Base-by-base conservation (phyloP, 2,888 invertebrate genomes). In the Diachrysia chrysitis region DNA sequence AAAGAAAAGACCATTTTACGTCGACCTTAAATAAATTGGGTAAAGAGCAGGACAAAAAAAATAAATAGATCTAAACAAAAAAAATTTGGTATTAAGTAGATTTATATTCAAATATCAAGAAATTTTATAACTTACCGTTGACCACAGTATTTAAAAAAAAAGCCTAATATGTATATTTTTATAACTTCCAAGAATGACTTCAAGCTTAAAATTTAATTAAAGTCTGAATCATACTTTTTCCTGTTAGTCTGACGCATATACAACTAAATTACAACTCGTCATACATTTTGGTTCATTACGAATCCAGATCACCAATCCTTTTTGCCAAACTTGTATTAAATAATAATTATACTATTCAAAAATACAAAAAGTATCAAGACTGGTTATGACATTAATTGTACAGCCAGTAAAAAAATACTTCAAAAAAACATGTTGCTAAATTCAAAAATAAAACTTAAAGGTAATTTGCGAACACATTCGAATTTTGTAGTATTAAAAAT, bases 101-200 rank as follows among this genome's bases (percentile, higher is more conserved):
- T n/a, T 1, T 1, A 37, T 14, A 37, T 14, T 12, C 14, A 9
- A 35, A 12, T 35, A 35, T 9, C 35, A 14, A 37, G 37, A 14
- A 37, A 37, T n/a, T 37, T 14, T 37, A 14, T 4, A 16, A 14
- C 37, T 37, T 37, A 37, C 37, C 56, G 37, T 55, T 65, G 59
- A 25, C 17, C 59, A 48, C 56, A 66, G 62, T 54, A 55, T 58
- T 23, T 56, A 48, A 10, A 54, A 65, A n/a, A n/a, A n/a, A n/a
- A n/a, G n/a, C n/a, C n/a, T n/a, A n/a, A n/a, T n/a, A n/a, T n/a
- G n/a, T 23, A 59, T 59, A 3, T 76, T 62, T 66, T 71, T 60
- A 63, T 58, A 57, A 42, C 57, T 76, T 71, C 73, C 46, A n/a
- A 58, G 72, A 76, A 71, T 4, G 21, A 54, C 25, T 25, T 16